A percentile compares a stretch with the other conserved stretches of the same genome.
Evolutionary conservation across 2,888 invertebrate species (phyloP).

Genomic region (Dysmachus trigonus): DNA sequence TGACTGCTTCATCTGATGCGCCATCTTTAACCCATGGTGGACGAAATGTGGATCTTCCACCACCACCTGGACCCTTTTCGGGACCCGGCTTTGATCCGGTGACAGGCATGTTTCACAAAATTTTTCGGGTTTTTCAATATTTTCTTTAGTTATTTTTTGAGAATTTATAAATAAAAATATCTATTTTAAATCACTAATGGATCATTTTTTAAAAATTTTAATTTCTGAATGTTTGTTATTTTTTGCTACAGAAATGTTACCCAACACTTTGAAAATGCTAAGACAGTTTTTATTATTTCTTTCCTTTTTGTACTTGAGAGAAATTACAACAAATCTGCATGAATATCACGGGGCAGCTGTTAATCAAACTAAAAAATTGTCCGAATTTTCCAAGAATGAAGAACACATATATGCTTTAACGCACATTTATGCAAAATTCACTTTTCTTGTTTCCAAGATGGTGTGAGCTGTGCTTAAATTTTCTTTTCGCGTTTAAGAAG

Average conservation of each 20-base stretch:
- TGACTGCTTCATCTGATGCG: constrained; percentile 61
- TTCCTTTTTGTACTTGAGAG: not conserved
- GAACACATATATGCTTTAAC: not conserved
- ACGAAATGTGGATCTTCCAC: constrained; percentile 71
- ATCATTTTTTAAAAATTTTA: not conserved
- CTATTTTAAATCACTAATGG: not conserved
- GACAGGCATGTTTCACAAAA: constrained; percentile 57
- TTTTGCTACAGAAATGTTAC: not conserved
- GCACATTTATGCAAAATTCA: constrained; percentile 34
- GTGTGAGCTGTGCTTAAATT: not conserved
- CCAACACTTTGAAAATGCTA: not conserved
- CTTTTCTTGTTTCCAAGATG: constrained; percentile 29
- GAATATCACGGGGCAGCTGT: constrained; percentile 10
- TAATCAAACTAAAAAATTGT: constrained; percentile 1
- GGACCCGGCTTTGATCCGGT: constrained; percentile 54
- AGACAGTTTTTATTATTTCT: not conserved
- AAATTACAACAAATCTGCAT: not conserved
- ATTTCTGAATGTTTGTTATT: not conserved
- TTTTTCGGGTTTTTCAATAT: constrained; percentile 19
- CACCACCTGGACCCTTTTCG: constrained; percentile 53
- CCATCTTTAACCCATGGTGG: constrained; percentile 77
- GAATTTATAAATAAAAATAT: not conserved
- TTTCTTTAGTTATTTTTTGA: not conserved
- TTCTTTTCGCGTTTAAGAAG: not conserved
- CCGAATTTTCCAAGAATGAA: constrained; percentile 28